A percentile compares a stretch with the other conserved stretches of the same genome.
Conservation (phyloP, 2,888 invertebrate species). For the Hemaris fuciformis region DNA sequence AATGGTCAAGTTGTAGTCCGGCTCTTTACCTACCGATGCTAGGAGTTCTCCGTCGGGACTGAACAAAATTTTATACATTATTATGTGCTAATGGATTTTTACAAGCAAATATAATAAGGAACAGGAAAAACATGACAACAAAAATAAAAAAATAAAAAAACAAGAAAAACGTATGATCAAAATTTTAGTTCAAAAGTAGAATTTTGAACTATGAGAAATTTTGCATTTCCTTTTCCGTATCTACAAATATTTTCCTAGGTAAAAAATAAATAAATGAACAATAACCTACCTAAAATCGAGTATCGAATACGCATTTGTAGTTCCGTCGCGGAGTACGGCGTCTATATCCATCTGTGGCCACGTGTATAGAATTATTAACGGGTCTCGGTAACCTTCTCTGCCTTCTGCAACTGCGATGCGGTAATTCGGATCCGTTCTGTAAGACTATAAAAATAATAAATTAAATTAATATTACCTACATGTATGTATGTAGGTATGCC, state of each 20-base stretch:
- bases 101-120: too few species aligned
- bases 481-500: too few species aligned
- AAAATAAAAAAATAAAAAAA: too few species aligned
- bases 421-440: conserved; percentile 63
- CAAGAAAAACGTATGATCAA: too few species aligned
- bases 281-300: conserved; percentile 85
- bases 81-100: too few species aligned
- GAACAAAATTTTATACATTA: conserved; percentile 16
- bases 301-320: conserved; percentile 86
- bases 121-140: too few species aligned
- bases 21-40: conserved; percentile 91
- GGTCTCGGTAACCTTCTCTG: conserved; percentile 74
- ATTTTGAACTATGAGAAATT: too few species aligned
- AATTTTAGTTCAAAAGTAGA: too few species aligned
- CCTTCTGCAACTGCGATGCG: conserved; percentile 92
- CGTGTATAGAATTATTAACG: conserved; percentile 90
- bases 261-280: not conserved
- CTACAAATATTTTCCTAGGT: too few species aligned
- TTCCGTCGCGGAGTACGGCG: conserved; percentile 88
- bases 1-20: conserved; percentile 93
- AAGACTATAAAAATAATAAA: conserved; percentile 48
- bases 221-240: too few species aligned
- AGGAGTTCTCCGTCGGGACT: conserved; percentile 91
- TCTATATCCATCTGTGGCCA: conserved; percentile 91
- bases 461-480: not conserved